Base-by-base conservation (phyloP, 2,888 invertebrate genomes). In the Tetragnatha montana region DNA sequence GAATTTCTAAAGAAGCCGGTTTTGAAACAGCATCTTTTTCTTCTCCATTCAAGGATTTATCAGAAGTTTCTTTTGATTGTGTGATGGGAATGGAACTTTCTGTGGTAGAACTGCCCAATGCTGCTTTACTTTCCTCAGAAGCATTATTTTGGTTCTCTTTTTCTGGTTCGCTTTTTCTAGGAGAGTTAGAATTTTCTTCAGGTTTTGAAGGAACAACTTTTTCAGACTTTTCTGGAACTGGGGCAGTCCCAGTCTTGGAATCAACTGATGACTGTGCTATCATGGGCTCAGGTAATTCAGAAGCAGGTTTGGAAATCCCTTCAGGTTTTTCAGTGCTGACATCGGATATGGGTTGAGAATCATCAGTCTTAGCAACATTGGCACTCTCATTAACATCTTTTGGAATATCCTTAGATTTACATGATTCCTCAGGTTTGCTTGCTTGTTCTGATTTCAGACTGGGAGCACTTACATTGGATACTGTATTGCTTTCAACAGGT, bases 11-110 rank as follows among this genome's bases (percentile, higher is more conserved):
- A 68, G 73, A n/a, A 50, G 21, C 35, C n/a, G 90, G 21, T 35
- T 83, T 87, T 19, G 69, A 17, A 19, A 50, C 14, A n/a, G 49
- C 22, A 75, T 50, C 69, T 49, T 74, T 71, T 50, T 90, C 90
- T 22, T 75, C n/a, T n/a, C 84, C 83, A 76, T 88, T 87, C 8
- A 84, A 60, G 14, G 83, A 19, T 47, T 68, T 17, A 70, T 84
- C 84, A 51, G 51, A 14, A 6, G 80, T n/a, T 73, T 83, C 76
- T 60, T 84, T 82, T 35, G 87, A 71, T 76, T 75, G 87, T 47
- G 80, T 6, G 10, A 47, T 47, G 14, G 22, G 47, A 21, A 69
- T 14, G n/a, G 81, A n/a, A 79, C 50, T 75, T 68, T 47, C 47
- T n/a, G 74, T 49, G n/a, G 21, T 74, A 68, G 50, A n/a, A 17